Conservation (phyloP, 2,888 invertebrate species). For the Hermaeophaga mercurialis region DNA sequence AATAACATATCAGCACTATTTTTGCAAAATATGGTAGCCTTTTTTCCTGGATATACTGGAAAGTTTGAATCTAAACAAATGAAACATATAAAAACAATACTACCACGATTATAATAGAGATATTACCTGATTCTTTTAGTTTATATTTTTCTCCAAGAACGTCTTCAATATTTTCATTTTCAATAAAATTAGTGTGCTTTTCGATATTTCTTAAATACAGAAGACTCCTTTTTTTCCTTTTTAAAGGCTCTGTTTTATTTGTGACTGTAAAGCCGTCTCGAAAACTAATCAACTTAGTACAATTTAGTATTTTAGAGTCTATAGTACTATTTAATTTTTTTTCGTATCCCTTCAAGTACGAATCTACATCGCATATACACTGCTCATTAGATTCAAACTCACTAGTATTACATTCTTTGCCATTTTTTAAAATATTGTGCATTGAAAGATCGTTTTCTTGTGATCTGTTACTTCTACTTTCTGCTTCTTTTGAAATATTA, state of each 20-base stretch:
- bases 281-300: conserved; percentile 35
- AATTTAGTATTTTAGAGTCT: conserved; percentile 31
- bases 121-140: conserved; percentile 31
- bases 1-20: conserved; percentile 31
- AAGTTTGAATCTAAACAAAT: conserved; percentile 32
- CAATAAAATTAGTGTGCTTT: conserved; percentile 30
- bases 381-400: conserved; percentile 43
- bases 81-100: background rate
- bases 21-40: conserved; percentile 39
- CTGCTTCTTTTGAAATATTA: conserved; percentile 23
- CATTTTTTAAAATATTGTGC: conserved; percentile 13
- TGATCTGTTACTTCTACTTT: background rate
- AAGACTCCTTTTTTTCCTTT: conserved; percentile 44
- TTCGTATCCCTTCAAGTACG: conserved; percentile 31
- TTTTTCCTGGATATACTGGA: conserved; percentile 39
- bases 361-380: conserved; percentile 46
- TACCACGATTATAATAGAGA: background rate
- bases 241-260: conserved; percentile 37
- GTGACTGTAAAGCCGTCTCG: conserved; percentile 40
- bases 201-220: conserved; percentile 39
- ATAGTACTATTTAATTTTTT: conserved; percentile 29
- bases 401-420: conserved; percentile 36
- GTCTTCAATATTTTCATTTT: conserved; percentile 40
- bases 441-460: background rate
- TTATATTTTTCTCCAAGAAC: conserved; percentile 41